phyloP scores from a whole-genome alignment of 2,888 invertebrate species.

The Drosophila anceps region DNA sequence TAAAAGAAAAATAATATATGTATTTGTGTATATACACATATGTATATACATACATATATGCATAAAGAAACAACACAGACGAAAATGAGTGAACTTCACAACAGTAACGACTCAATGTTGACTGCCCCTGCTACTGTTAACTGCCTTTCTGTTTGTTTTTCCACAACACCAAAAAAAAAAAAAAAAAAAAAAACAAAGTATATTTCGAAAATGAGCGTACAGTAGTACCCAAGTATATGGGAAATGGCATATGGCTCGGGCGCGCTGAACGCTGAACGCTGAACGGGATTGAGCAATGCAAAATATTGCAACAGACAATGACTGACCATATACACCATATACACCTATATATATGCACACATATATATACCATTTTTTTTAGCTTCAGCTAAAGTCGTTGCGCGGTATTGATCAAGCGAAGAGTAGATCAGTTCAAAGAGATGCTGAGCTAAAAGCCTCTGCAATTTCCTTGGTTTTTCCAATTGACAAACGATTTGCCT shows the following conservation, averaged over 20 bases:
- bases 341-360: constrained; percentile 25
- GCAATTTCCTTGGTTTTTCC: constrained; percentile 21
- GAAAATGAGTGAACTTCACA: constrained; percentile 37
- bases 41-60: background rate
- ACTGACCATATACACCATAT: constrained; percentile 50
- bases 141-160: constrained; percentile 67
- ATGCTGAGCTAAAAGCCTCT: background rate
- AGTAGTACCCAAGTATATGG: constrained; percentile 39
- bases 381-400: constrained; percentile 20
- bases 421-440: constrained; percentile 2
- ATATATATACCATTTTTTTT: constrained; percentile 29
- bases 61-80: background rate
- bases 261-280: constrained; percentile 24
- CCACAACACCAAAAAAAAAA: constrained; percentile 26
- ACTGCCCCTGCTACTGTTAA: constrained; percentile 57
- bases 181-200: too few species aligned
- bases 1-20: constrained; percentile 13
- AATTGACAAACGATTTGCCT: background rate
- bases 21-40: background rate
- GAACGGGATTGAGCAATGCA: constrained; percentile 69
- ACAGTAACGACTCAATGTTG: constrained; percentile 36
- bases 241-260: constrained; percentile 49
- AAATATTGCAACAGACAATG: constrained; percentile 75
- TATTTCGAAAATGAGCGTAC: constrained; percentile 45
- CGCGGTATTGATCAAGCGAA: constrained; percentile 15